Base-by-base conservation (phyloP, 1,140 invertebrate species). In the Nautilus pompilius region DNA sequence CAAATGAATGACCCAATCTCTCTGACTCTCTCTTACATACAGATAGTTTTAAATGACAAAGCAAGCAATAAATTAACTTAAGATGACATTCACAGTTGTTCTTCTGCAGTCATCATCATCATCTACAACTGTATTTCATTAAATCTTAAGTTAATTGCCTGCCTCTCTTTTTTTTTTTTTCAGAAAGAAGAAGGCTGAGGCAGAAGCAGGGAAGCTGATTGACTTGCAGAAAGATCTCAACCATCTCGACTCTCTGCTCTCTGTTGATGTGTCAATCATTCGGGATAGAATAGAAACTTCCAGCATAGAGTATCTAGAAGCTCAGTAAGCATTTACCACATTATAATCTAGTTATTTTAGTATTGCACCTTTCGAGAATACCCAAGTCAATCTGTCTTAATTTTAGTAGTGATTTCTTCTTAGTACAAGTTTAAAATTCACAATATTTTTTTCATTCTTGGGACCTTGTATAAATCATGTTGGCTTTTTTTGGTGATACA, bases 231-330 rank as follows among this genome's bases (percentile, higher is more conserved):
- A 87, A 70, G 90, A 91, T 73, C 73, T 93, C 46, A 86, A 87
- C 73, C 86, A 89, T 66, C 78, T 93, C 29, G 90, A 93, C 72
- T 66, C 73, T 22, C 69, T 84, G 20, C 68, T 87, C 6, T 85
- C 82, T 55, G 82, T 87, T 65, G 90, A 92, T 83, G 90, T 93
- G 1, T 84, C 87, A 17, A 86, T 92, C 58, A 79, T 93, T 28
- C 82, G 91, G 53, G 88, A 90, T 72, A 88, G 89, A 80, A 93
- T 93, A 74, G 91, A 93, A 78, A 83, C 84, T 46, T 89, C 90
- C 1, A 90, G 89, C 73, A 77, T 89, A 36, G 87, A 88, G 61
- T 91, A 89, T 76, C 80, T 76, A 51, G 82, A 85, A 60, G 83
- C 84, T 33, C 83, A 85, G 85, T 86, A 74, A 78, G 80, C 75